Base-by-base conservation (phyloP, 2,113 vertebrate species). In the Clarias gariepinus region DNA sequence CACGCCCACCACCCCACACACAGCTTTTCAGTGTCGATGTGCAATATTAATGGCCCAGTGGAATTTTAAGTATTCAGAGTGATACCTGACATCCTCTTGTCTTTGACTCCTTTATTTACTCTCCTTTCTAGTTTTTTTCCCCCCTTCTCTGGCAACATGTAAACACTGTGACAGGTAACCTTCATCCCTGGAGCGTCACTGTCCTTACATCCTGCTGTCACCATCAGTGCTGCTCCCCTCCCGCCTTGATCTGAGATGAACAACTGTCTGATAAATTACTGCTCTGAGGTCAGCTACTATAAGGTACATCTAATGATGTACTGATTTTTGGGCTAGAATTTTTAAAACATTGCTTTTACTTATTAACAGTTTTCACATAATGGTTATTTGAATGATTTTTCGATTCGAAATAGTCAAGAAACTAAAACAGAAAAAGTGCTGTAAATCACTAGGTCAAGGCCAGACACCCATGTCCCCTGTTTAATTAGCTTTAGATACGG, bases 41-140 rank as follows among this genome's bases (percentile, higher is more conserved):
- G 68, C 80, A 87, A 87, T 87, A 82, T 87, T 87, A 87, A 87
- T 87, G 79, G 85, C 85, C 66, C 57, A 30, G 79, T 74, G 85
- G 79, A 82, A 87, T 87, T 64, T 36, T 57, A 13, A 36, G 66
- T 30, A 73, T 73, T 71, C 33, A 73, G 74, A 79, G 66, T 21
- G 68, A 87, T 83, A 88, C 84, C 71, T 61, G 57, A 82, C 73
- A 52, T 83, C 77, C 55, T 55, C 68, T 33, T 33, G 63, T 81
- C 78, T 64, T 47, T 66, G 47, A 71, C 85, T 28, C 60, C 25
- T 81, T 47, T 41, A 63, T 73, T 71, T 25, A 61, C 36, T 74
- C 36, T 82, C 69, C 66, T 61, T 58, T 30, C 53, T 68, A 13
- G 0, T 15, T 23, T 36, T 33, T 28, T 33, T 41, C 36, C 19